Percentiles rank a stretch among this genome's conserved stretches.
phyloP scores from a whole-genome alignment of 2,113 vertebrate species.

The Petaurus breviceps region DNA sequence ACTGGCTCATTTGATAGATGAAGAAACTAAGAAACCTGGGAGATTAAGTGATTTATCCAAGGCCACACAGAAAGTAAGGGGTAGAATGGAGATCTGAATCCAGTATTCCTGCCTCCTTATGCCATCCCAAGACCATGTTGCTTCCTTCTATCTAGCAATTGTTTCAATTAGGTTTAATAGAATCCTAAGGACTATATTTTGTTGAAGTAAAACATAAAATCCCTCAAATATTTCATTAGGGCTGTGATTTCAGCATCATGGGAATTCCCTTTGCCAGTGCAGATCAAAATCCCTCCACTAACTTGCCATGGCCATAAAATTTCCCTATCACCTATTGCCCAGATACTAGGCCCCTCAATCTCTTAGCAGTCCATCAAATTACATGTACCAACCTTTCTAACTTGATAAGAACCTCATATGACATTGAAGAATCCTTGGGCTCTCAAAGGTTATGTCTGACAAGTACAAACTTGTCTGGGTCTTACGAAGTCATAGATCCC shows the following conservation, averaged over 20 bases:
- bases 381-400: not conserved
- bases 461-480: not conserved
- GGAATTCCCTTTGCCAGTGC: not conserved
- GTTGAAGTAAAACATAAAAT: not conserved
- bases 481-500: not conserved
- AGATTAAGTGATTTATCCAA: not conserved
- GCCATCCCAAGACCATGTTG: not conserved
- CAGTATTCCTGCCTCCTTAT: not conserved
- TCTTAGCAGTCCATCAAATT: not conserved
- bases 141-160: not conserved
- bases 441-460: not conserved
- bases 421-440: not conserved
- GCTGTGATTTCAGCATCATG: not conserved
- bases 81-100: not conserved
- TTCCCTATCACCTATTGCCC: not conserved
- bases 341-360: not conserved
- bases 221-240: not conserved
- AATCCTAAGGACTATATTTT: not conserved
- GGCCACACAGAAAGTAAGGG: not conserved
- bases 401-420: not conserved
- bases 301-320: not conserved
- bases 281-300: not conserved
- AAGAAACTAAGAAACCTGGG: not conserved
- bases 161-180: not conserved
- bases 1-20: not conserved